Percentiles rank a stretch among this genome's conserved stretches.
These are phyloP conservation scores for Meteorus cinctellus DNA, from an alignment of 2,888 invertebrate genomes.

Conservation along the genomic window DNA sequence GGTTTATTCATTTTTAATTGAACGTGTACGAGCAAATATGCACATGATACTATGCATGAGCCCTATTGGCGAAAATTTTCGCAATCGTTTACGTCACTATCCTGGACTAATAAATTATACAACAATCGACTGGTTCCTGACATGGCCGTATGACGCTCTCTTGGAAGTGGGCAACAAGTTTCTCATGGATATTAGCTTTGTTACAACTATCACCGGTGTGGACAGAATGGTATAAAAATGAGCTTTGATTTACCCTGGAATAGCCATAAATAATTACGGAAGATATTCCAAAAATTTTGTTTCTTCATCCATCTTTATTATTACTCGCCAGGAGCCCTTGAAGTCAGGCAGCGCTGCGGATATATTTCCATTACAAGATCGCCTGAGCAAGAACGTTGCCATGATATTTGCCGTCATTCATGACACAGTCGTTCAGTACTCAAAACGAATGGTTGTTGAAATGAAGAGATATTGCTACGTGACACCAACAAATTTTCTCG, in stretches of 20 bases:
- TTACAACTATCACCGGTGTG: slow-evolving; percentile 81
- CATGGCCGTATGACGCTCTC: slow-evolving; percentile 91
- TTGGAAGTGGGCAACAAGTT: slow-evolving; percentile 92
- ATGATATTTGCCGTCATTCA: slow-evolving; percentile 88
- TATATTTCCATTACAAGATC: slow-evolving; percentile 74
- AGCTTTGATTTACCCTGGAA: not conserved
- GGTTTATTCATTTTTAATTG: slow-evolving; percentile 85
- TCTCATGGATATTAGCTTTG: slow-evolving; percentile 82
- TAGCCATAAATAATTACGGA: slow-evolving; percentile 8
- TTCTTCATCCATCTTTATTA: slow-evolving; percentile 4
- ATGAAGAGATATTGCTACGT: slow-evolving; percentile 90
- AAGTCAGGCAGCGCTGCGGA: slow-evolving; percentile 54
- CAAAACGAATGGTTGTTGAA: slow-evolving; percentile 83
- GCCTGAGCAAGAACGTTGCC: slow-evolving; percentile 80
- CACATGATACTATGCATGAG: slow-evolving; percentile 91
- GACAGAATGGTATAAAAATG: slow-evolving; percentile 73
- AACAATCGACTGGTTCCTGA: slow-evolving; percentile 92
- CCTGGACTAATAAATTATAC: slow-evolving; percentile 91
- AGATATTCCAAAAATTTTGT: slow-evolving; percentile 2
- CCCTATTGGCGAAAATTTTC: slow-evolving; percentile 90
- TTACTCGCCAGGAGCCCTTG: slow-evolving; percentile 59
- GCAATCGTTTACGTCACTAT: slow-evolving; percentile 89
- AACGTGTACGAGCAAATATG: slow-evolving; percentile 83
- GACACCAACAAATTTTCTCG: slow-evolving; percentile 91
- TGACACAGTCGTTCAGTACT: slow-evolving; percentile 85